phyloP scores from a whole-genome alignment of 2,113 vertebrate genomes.

The Platichthys stellatus region DNA sequence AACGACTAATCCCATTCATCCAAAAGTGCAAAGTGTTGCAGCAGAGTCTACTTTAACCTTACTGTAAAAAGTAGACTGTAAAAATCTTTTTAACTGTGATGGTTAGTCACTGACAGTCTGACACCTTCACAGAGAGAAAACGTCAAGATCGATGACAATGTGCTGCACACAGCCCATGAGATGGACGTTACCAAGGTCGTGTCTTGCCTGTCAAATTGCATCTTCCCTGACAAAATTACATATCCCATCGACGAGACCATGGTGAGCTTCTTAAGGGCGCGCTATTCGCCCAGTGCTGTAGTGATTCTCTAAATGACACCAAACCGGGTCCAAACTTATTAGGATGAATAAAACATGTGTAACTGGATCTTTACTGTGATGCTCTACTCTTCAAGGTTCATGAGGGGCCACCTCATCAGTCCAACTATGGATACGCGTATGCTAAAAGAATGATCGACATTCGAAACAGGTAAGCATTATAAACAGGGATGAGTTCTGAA shows the following conservation, averaged over 20 bases:
- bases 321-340: too few species aligned
- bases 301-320: too few species aligned
- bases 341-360: too few species aligned
- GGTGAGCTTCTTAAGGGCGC: conserved; percentile 72
- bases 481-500: background rate
- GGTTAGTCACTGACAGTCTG: background rate
- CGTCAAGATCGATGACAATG: conserved; percentile 89
- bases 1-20: background rate
- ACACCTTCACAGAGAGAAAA: conserved; percentile 82
- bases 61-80: too few species aligned
- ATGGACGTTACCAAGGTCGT: conserved; percentile 84
- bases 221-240: conserved; percentile 90
- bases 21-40: background rate
- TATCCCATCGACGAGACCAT: conserved; percentile 92
- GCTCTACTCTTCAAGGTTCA: conserved; percentile 83
- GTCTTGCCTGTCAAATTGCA: conserved; percentile 92
- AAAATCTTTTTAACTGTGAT: background rate
- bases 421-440: conserved; percentile 91
- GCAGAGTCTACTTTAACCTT: background rate
- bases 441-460: conserved; percentile 94
- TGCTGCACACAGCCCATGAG: conserved; percentile 86
- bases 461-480: conserved; percentile 85
- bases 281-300: too few species aligned
- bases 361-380: background rate
- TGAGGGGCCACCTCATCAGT: conserved; percentile 87